Percentiles rank a stretch among this genome's conserved stretches.
These are phyloP conservation scores for Ornithoptera priamus DNA, from an alignment of 2,888 invertebrate species.

Conservation along the genomic window DNA sequence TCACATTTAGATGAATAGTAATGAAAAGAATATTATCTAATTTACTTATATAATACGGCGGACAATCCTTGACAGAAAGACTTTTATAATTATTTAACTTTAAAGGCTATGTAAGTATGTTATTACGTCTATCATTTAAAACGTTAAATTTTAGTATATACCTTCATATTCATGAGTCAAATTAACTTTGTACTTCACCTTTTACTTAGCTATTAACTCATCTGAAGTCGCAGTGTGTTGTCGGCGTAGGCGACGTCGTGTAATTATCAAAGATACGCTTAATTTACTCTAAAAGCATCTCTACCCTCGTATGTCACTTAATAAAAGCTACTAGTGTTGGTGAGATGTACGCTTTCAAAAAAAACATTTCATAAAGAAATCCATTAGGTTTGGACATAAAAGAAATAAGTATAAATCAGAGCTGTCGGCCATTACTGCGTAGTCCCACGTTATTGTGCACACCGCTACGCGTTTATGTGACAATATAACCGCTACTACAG, in stretches of 20 bases:
- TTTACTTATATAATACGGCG: no score
- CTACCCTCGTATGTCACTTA: conserved; percentile 49
- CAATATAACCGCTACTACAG: conserved; percentile 67
- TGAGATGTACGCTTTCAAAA: conserved; percentile 52
- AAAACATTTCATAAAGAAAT: conserved; percentile 64
- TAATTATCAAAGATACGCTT: conserved; percentile 45
- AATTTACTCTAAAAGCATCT: conserved; percentile 57
- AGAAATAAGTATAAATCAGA: conserved; percentile 77
- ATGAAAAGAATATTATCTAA: no score
- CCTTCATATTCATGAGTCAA: no score
- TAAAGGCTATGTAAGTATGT: no score
- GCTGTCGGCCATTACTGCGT: conserved; percentile 66
- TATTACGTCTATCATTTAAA: no score
- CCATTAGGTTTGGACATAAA: conserved; percentile 72
- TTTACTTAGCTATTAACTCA: no score
- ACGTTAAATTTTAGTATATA: no score
- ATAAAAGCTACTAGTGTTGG: conserved; percentile 45
- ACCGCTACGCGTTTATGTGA: conserved; percentile 70
- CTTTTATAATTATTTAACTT: no score
- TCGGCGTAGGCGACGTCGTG: neutral
- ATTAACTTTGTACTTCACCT: no score
- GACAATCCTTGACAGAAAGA: no score
- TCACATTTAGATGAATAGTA: no score
- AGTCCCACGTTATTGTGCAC: conserved; percentile 65
- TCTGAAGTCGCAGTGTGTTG: no score